Conservation (phyloP, 2,113 vertebrate species). For the Festucalex cinctus region DNA sequence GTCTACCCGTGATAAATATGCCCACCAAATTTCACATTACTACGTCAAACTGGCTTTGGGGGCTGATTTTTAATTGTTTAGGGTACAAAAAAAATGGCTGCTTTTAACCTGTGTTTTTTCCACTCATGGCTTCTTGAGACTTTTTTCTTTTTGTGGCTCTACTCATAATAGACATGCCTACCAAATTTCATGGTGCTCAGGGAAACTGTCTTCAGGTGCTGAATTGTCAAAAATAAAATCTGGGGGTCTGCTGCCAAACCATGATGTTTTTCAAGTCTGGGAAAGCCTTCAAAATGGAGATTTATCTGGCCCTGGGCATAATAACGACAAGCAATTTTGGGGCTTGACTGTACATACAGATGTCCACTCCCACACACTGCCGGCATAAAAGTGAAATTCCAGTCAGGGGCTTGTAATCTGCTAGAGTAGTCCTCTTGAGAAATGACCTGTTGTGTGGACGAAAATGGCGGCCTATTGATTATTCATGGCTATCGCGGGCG, state of each 20-base stretch:
- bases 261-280: background rate
- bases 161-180: no score
- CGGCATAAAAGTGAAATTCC: constrained; percentile 38
- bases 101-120: no score
- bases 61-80: background rate
- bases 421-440: constrained; percentile 36
- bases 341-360: constrained; percentile 17
- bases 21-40: background rate
- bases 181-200: no score
- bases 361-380: constrained; percentile 15
- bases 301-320: constrained; percentile 35
- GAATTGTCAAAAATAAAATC: no score
- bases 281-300: background rate
- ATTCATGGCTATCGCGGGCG: constrained; percentile 59
- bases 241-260: background rate
- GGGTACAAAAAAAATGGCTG: no score
- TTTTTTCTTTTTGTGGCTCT: no score
- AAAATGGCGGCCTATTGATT: constrained; percentile 58
- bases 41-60: background rate
- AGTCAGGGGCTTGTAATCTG: constrained; percentile 60
- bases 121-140: no score
- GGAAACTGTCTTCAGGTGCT: no score
- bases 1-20: background rate
- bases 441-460: constrained; percentile 52
- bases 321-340: constrained; percentile 3